Evolutionary conservation across 2,797 vertebrate genomes (phyloP).

Genomic region (Micropoecilia bifurca): DNA sequence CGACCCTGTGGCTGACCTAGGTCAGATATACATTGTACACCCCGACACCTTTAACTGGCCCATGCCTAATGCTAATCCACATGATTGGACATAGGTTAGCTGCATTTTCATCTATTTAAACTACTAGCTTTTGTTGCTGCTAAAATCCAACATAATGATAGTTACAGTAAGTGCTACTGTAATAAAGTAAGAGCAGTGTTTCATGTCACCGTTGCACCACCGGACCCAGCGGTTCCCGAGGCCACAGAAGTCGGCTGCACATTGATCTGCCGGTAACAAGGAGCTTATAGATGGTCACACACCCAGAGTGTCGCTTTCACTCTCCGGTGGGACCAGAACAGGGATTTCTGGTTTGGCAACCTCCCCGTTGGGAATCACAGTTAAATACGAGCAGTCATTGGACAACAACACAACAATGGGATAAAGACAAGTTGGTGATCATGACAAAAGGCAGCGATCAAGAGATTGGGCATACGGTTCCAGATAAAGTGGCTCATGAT

Average conservation of each 20-base stretch:
- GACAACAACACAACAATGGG: constrained; percentile 52
- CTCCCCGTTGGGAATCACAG: constrained; percentile 48
- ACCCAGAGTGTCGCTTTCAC: constrained; percentile 34
- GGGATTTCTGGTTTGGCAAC: constrained; percentile 67
- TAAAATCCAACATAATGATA: constrained; percentile 36
- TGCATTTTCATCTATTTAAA: constrained; percentile 70
- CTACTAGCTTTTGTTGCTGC: constrained; percentile 67
- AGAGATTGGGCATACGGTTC: constrained; percentile 52
- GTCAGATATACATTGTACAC: not conserved
- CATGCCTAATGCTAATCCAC: constrained; percentile 36
- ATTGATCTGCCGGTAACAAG: constrained; percentile 54
- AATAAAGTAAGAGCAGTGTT: constrained; percentile 50
- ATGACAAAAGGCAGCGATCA: constrained; percentile 62
- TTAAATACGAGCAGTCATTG: constrained; percentile 60
- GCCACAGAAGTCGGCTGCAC: constrained; percentile 43
- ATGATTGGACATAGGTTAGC: constrained; percentile 69
- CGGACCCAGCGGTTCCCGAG: constrained; percentile 28
- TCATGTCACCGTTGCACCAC: constrained; percentile 51
- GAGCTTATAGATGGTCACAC: constrained; percentile 65
- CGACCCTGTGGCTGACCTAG: not conserved
- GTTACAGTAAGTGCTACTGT: constrained; percentile 63
- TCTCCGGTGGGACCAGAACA: constrained; percentile 43
- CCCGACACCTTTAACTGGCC: not conserved
- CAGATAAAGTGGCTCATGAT: constrained; percentile 16
- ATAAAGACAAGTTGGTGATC: constrained; percentile 43